Evolutionary conservation across 2,888 invertebrate genomes (phyloP).

Genomic region (Idaea straminata): DNA sequence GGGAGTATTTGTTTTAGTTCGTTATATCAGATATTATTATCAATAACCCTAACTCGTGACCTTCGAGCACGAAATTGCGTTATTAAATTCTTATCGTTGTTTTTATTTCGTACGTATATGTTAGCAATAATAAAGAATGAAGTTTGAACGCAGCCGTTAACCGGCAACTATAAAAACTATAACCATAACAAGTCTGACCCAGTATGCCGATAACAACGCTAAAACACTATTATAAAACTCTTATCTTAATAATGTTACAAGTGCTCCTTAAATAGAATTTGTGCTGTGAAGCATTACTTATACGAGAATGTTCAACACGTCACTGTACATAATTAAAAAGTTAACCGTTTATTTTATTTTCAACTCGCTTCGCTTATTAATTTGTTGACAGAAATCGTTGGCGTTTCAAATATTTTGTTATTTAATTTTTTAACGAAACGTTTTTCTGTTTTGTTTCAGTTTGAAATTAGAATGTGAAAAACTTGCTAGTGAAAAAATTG

Average conservation of each 20-base stretch:
- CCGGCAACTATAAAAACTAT: conserved; percentile 49
- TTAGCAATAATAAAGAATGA: conserved; percentile 44
- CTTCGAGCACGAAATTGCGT: conserved; percentile 33
- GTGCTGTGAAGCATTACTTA: conserved; percentile 25
- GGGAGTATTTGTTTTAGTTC: background rate
- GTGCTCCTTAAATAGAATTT: conserved; percentile 52
- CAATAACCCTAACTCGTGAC: conserved; percentile 23
- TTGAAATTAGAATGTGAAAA: conserved; percentile 94
- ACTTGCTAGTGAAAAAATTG: conserved; percentile 92
- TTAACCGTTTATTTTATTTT: background rate
- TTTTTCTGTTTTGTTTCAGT: conserved; percentile 75
- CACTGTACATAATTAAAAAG: background rate
- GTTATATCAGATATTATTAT: conserved; percentile 1
- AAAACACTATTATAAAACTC: conserved; percentile 54
- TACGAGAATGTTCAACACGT: background rate
- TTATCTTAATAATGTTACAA: conserved; percentile 59
- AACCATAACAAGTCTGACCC: conserved; percentile 57
- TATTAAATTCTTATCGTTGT: conserved; percentile 38
- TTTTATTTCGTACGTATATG: conserved; percentile 14
- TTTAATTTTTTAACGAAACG: conserved; percentile 19
- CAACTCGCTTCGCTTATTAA: background rate
- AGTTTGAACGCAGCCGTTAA: conserved; percentile 48
- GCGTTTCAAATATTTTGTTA: conserved; percentile 11
- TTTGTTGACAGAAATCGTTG: conserved; percentile 1
- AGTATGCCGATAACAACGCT: conserved; percentile 52